phyloP scores from a whole-genome alignment of 2,797 vertebrate species.

The Florisuga fusca region DNA sequence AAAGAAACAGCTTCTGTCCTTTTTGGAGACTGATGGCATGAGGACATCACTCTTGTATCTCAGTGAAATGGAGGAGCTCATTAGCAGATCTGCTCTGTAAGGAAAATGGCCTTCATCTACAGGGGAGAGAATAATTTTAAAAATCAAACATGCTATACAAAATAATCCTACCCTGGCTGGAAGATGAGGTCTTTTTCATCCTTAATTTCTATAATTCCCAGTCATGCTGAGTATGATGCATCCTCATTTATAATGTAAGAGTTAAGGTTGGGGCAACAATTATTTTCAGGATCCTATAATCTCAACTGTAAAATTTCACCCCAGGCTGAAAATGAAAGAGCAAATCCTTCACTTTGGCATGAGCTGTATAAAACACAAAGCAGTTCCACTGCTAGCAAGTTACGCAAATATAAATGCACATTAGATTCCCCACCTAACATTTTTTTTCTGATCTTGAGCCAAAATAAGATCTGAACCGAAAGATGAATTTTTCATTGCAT shows the following conservation, averaged over 20 bases:
- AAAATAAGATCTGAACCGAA: slow-evolving; percentile 67
- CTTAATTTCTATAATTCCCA: slow-evolving; percentile 74
- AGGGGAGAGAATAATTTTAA: neutral
- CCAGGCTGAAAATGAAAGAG: slow-evolving; percentile 76
- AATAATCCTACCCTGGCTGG: slow-evolving; percentile 59
- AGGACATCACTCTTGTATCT: neutral
- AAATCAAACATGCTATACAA: neutral
- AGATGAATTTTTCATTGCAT: slow-evolving; percentile 63
- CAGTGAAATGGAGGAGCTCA: neutral
- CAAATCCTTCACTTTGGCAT: slow-evolving; percentile 75
- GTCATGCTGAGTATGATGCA: slow-evolving; percentile 68
- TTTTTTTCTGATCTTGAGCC: slow-evolving; percentile 70
- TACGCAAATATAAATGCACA: slow-evolving; percentile 72
- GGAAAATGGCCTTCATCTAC: slow-evolving; percentile 11
- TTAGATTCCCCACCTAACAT: slow-evolving; percentile 69
- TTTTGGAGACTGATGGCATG: neutral
- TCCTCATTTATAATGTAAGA: slow-evolving; percentile 74
- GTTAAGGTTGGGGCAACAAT: slow-evolving; percentile 73
- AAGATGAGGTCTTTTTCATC: slow-evolving; percentile 65
- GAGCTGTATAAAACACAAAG: slow-evolving; percentile 60
- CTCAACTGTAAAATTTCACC: slow-evolving; percentile 76
- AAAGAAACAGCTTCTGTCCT: neutral
- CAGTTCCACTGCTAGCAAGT: slow-evolving; percentile 57
- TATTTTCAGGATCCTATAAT: slow-evolving; percentile 76
- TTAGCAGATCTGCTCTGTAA: neutral